Conservation (phyloP, 1,140 invertebrate genomes). For the Drosophila micromelanica region DNA sequence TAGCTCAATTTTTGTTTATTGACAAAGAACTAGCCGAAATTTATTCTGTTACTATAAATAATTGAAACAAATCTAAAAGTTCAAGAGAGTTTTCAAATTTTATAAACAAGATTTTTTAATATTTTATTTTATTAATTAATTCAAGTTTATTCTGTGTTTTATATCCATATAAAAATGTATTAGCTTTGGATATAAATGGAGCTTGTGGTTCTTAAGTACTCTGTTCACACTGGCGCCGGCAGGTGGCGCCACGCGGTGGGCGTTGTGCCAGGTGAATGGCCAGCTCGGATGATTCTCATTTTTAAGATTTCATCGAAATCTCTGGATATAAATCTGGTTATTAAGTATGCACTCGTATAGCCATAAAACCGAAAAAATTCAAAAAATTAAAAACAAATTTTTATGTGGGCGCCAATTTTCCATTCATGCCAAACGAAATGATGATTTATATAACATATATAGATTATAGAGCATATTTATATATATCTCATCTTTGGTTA, state of each 20-base stretch:
- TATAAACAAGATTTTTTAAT: too few relatives aligned
- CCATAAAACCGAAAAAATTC: neutral
- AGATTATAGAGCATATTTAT: too few relatives aligned
- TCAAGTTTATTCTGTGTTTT: too few relatives aligned
- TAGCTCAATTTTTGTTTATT: conserved; percentile 22
- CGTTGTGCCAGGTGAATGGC: conserved; percentile 38
- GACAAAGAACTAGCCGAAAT: conserved; percentile 10
- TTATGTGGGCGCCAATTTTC: conserved; percentile 16
- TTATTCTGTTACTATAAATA: conserved; percentile 11
- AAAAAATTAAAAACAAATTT: neutral
- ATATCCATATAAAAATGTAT: too few relatives aligned
- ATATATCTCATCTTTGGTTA: too few relatives aligned
- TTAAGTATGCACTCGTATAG: conserved; percentile 9
- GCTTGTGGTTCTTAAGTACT: neutral
- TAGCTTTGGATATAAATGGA: neutral
- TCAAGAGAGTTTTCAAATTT: too few relatives aligned
- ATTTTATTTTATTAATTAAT: too few relatives aligned
- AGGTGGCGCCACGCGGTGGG: conserved; percentile 36
- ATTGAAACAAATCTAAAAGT: neutral
- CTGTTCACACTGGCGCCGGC: conserved; percentile 16
- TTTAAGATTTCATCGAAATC: conserved; percentile 38
- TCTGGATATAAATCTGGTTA: conserved; percentile 8
- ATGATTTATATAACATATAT: neutral
- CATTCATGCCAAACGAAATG: conserved; percentile 24
- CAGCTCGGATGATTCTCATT: conserved; percentile 17